Base-by-base conservation (phyloP, 2,797 vertebrate genomes). In the Siniperca undulata region DNA sequence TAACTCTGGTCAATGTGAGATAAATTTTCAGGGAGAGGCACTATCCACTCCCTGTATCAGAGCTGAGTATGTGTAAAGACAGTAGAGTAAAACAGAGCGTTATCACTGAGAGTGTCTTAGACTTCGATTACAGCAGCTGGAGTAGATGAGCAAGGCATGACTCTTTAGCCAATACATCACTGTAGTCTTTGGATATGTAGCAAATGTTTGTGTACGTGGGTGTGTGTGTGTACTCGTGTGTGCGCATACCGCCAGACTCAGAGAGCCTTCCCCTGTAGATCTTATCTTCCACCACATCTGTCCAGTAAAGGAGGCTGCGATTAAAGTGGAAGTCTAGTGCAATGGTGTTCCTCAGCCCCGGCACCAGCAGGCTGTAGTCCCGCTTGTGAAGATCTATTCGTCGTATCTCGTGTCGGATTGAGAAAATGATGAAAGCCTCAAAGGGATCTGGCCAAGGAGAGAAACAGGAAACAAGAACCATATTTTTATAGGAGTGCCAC, bases 401-500 rank as follows among this genome's bases (percentile, higher is more conserved):
- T 94, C 99, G 96, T 92, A 99, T 99, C 94, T 99, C 99, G 10
- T 99, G 98, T 9, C 99, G 98, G 94, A 99, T 99, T 52, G 99
- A 99, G 94, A 99, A 99, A 95, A 99, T 99, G 90, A 99, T 97
- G 92, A 99, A 99, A 88, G 99, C 97, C 91, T 99, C 99, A 94
- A 99, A 99, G 55, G 98, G 96, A 97, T 99, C 99, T 99, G 94
- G 82, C 92, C 50, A 66, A 38, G 30, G 48, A 50, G 44, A 86
- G 20, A 90, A 17, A 86, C 11, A 56, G 16, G 44, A 74, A 81
- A 84, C 40, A 64, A 78, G 11, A 27, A 36, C 11, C 11, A 46
- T 20, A 14, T 74, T 64, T 68, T 34, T 64, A 56, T 69, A 53
- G 22, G 10, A 62, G 12, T 56, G 52, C 48, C 60, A 74, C 50